Base-by-base conservation (phyloP, 1,140 invertebrate genomes). In the Antheraea mylitta region DNA sequence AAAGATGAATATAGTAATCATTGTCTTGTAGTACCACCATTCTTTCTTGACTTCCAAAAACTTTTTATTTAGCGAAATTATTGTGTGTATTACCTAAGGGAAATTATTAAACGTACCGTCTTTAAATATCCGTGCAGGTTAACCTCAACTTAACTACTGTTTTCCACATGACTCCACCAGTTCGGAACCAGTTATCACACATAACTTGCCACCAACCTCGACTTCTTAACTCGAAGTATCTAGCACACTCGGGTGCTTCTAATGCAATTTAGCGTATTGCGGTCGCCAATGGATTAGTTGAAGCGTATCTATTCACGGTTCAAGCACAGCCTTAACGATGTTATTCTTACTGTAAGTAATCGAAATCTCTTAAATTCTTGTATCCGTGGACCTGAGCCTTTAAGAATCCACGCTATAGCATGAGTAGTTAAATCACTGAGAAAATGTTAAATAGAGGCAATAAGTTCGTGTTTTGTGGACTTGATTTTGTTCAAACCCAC, bases 241-340 rank as follows among this genome's bases (percentile, higher is more conserved):
- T 62, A 53, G 66, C 61, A 68, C 65, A 48, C 64, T 58, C 67
- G 63, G 22, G 64, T 67, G 53, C 63, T 63, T 45, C 62, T 78
- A 76, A 78, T 74, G 72, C 72, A 74, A 78, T 78, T 78, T 73
- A 74, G 65, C 66, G 74, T 69, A 74, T 76, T 74, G 74, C 74
- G 77, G 74, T 64, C 77, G 70, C 30, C 18, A 22, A 16, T 36
- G 58, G 73, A 70, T 71, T 75, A 42, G 2, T 9, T 13, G 16
- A 53, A 53, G 16, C 16, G 45, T 42, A 7, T 42, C 11, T 42
- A 53, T 53, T n/a, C 38, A 42, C 38, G 11, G 38, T 42, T 42
- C 45, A 53, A 53, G 45, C 16, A 48, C 30, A 53, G 19, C 38
- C 60, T 61, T 61, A 30, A 61, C 19, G 22, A 22, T 61, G 60